Evolutionary conservation across 2,797 vertebrate species (phyloP), one percentile per base, ranked within the genome.

Genomic region (Rhinoraja longicauda): DNA sequence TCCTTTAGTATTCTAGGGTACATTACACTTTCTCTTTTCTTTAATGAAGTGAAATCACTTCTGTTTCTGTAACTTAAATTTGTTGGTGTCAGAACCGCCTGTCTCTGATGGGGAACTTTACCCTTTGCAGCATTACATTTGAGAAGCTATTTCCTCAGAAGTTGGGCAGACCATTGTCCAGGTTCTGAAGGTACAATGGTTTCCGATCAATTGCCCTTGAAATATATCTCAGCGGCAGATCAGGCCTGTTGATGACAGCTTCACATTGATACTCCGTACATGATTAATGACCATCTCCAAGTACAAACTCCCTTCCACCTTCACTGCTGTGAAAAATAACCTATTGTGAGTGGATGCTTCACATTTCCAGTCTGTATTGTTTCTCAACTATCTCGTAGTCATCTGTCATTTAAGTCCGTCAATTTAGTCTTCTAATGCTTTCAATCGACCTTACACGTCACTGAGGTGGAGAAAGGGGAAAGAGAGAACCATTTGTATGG

Each of bases 191-290:
- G 70, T 73, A 73, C 70, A 73, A 21, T 73, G 70, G 24, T 73
- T 73, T 73, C 59, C 0, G 36, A 32, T 88, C 59, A 88, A 86
- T 64, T 88, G 84, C 36, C 84, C 84, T 88, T 88, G 84, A 88
- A 88, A 88, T 21, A 3, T 36, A 67, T 36, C 59, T 36, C 84
- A 88, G 59, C 21, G 36, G n/a, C n/a, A 64, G 84, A 67, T 62
- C n/a, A 88, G n/a, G 36, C 84, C 64, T 67, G n/a, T 84, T 88
- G 17, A 36, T 88, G n/a, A 67, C 84, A 88, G n/a, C 19, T 32
- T 88, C 17, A 88, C 59, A 88, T 67, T 62, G 62, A 88, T 88
- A 67, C 7, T 88, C 67, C 21, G n/a, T 64, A 7, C 62, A 67
- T 67, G 62, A 88, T 88, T 88, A 32, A 88, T 88, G 32, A 88